These are phyloP conservation scores for Gallinago stenura DNA, from an alignment of 2,797 vertebrate genomes.

Conservation along the genomic window DNA sequence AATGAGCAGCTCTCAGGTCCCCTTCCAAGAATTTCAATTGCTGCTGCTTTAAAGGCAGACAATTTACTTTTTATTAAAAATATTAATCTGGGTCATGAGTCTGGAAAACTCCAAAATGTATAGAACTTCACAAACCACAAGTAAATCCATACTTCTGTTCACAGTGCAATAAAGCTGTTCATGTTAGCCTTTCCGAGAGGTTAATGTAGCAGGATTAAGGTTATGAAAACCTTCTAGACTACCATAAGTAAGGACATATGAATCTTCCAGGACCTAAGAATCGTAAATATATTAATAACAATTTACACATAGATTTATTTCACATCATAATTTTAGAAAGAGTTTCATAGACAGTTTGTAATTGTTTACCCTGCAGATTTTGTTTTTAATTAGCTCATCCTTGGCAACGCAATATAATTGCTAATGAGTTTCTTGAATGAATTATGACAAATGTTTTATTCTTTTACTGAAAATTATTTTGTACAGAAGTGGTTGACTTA, in stretches of 20 bases:
- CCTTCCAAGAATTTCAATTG: background rate
- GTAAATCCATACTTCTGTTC: background rate
- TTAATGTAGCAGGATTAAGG: background rate
- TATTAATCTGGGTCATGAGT: background rate
- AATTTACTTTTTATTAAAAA: background rate
- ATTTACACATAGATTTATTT: background rate
- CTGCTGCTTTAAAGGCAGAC: background rate
- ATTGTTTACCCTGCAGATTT: background rate
- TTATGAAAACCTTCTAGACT: background rate
- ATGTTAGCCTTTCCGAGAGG: background rate
- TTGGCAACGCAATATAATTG: background rate
- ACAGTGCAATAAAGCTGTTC: background rate
- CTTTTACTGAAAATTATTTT: background rate
- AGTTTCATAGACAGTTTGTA: background rate
- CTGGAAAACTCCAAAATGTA: background rate
- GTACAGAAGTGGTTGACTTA: background rate
- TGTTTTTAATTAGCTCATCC: background rate
- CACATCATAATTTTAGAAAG: background rate
- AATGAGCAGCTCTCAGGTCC: background rate
- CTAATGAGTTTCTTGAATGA: background rate
- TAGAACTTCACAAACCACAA: background rate
- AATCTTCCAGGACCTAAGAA: background rate
- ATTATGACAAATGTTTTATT: background rate
- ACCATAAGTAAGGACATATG: background rate
- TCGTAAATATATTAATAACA: background rate